Base-by-base conservation (phyloP, 2,797 vertebrate species). In the Danio choprae region DNA sequence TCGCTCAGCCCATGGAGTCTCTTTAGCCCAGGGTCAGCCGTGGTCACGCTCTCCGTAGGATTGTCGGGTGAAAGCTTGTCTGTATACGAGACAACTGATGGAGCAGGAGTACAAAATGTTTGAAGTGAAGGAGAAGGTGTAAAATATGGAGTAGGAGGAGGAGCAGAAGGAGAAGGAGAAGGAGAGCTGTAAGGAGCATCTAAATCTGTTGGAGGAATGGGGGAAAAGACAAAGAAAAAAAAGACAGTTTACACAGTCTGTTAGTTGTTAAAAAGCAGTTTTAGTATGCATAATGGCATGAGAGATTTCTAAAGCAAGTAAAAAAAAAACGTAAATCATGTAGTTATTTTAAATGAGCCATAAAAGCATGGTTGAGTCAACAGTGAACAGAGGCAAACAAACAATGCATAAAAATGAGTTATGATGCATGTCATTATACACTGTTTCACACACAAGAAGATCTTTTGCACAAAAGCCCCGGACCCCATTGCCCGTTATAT, bases 1-100 rank as follows among this genome's bases (percentile, higher is more conserved):
- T 97, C 92, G 0, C 94, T 88, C 4, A 95, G 92, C 46, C 94
- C 93, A 0, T 89, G 88, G 77, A 95, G 83, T 0, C 85, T 89
- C 1, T 93, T 90, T 89, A 51, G 91, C 67, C 2, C 92, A 92
- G 83, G 93, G 91, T 83, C 62, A 81, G 89, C 40, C 0, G 93
- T 93, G 72, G 92, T 89, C 70, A 84, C 90, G 0, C 81, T 84
- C 48, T 89, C 90, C 0, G 85, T 83, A 86, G 55, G 11, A 86
- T 86, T 12, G 51, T 3, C 0, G 80, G 88, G 73, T 0, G 84
- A 84, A 86, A 83, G 48, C 69, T 79, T 51, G 20, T 89, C 88
- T 9, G 88, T 74, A 20, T 88, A 10, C 20, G 63, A 53, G 82
- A 64, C 0, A 72, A 50, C 62, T 56, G 69, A 67, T 72, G 68